phyloP scores from a whole-genome alignment of 2,113 vertebrate genomes.

The Gorsachius goisagi region DNA sequence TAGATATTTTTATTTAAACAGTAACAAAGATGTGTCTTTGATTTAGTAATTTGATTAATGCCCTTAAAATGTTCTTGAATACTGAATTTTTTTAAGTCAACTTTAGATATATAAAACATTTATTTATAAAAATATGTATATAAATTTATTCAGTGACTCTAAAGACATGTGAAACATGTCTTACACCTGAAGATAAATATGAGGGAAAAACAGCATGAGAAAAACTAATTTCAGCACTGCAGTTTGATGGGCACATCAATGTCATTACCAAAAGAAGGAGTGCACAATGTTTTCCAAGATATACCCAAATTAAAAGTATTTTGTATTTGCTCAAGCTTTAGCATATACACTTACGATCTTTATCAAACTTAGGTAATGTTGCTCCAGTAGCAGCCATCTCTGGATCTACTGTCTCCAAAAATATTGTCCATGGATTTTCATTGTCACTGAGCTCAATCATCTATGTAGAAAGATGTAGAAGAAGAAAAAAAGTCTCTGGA shows the following conservation, averaged over 20 bases:
- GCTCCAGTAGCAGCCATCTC: conserved; percentile 97
- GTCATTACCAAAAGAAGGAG: accelerated
- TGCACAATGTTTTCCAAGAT: neutral
- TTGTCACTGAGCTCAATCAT: conserved; percentile 99
- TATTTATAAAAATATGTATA: too few species aligned
- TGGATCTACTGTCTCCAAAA: conserved; percentile 98
- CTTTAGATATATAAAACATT: too few species aligned
- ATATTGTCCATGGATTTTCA: conserved; percentile 99
- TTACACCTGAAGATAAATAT: neutral
- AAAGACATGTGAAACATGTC: neutral
- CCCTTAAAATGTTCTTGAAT: neutral
- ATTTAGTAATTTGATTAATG: neutral
- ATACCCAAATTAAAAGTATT: neutral
- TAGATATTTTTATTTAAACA: neutral
- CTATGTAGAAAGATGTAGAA: conserved; percentile 66
- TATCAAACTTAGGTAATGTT: conserved; percentile 98
- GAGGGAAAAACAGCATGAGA: neutral
- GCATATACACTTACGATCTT: conserved; percentile 90
- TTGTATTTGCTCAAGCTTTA: neutral
- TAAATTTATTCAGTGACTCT: neutral
- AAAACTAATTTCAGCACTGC: neutral
- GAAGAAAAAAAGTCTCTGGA: neutral
- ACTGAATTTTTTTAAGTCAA: neutral
- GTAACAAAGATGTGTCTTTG: neutral
- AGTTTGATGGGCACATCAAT: neutral